phyloP scores from a whole-genome alignment of 2,888 invertebrate genomes.

The Argyresthia albistria region DNA sequence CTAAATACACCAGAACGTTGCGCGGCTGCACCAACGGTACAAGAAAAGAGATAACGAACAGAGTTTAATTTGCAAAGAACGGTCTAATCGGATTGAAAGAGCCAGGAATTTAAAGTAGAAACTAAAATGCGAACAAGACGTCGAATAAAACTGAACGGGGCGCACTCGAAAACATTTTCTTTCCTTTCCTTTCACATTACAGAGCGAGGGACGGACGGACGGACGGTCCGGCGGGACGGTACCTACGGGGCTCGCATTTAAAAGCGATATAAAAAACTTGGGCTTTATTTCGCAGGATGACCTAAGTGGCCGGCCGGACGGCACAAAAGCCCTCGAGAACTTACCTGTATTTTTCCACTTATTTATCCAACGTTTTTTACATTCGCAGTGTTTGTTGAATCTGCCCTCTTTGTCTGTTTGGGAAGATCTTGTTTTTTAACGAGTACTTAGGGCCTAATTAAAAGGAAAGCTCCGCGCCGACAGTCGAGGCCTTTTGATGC shows the following conservation, averaged over 20 bases:
- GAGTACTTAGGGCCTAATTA: slow-evolving; percentile 71
- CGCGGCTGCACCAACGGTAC: slow-evolving; percentile 22
- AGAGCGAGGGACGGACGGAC: slow-evolving; percentile 40
- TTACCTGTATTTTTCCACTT: slow-evolving; percentile 73
- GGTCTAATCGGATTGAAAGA: slow-evolving; percentile 59
- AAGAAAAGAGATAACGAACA: slow-evolving; percentile 29
- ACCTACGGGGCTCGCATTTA: slow-evolving; percentile 66
- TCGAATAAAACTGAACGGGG: slow-evolving; percentile 54
- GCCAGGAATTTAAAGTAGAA: slow-evolving; percentile 52
- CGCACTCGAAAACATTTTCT: slow-evolving; percentile 65
- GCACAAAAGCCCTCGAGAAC: slow-evolving; percentile 68
- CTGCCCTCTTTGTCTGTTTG: slow-evolving; percentile 60
- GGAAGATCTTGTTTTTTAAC: slow-evolving; percentile 70
- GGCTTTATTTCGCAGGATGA: slow-evolving; percentile 70
- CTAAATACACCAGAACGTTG: slow-evolving; percentile 28
- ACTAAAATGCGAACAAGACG: slow-evolving; percentile 58
- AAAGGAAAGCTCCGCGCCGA: slow-evolving; percentile 66
- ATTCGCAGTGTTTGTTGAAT: slow-evolving; percentile 65
- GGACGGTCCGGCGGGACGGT: slow-evolving; percentile 23
- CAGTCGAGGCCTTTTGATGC: slow-evolving; percentile 69
- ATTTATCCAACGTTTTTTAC: slow-evolving; percentile 69
- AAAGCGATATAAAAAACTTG: slow-evolving; percentile 70
- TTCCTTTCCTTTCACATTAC: slow-evolving; percentile 67
- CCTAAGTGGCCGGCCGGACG: slow-evolving; percentile 69
- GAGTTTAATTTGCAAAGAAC: slow-evolving; percentile 34